Evolutionary conservation across 1,140 invertebrate species (phyloP), one percentile per base, ranked within the genome.

Genomic region (Hyposmocoma kahamanoa): DNA sequence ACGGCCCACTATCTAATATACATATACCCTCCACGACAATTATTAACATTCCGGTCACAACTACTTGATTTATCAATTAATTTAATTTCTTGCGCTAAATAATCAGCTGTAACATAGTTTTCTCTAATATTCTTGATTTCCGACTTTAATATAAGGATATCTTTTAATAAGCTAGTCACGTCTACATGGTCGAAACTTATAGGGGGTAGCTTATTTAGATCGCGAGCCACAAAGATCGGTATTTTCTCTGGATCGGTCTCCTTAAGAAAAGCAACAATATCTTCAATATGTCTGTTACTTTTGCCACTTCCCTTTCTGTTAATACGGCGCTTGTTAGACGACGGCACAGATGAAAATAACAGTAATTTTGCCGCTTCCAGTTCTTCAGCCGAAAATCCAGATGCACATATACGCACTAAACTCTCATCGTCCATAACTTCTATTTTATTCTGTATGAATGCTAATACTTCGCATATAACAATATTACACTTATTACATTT

Each of bases 381-480:
- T 17, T 46, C 43, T 3, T 17, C 10, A 8, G 11, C 18, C 5
- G 28, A n/a, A 46, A 21, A 46, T 1, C 17, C 15, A 13, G 43
- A 21, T 9, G 10, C 19, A 34, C 43, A 46, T 11, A 46, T n/a
- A 19, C 17, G 17, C 13, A 46, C 21, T n/a, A 46, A 11, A 34
- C 19, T 34, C 2, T 34, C 18, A 4, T 30, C 21, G 11, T 46
- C 30, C 15, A 46, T 30, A 11, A 46, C 43, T 8, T 46, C 19
- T 21, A 20, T 15, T 19, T 46, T 46, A 15, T 30, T 28, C 22
- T 44, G 42, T 15, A 44, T 24, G 11, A 28, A 44, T 1, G 42
- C 13, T 18, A 44, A 28, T 15, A 44, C n/a, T 18, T 44, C 42
- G 19, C 19, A 34, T 24, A 46, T 46, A 5, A 46, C 28, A 18